Percentiles rank a stretch among this genome's conserved stretches.
Conservation (phyloP, 2,113 vertebrate genomes). For the Ceyx margarethae region DNA sequence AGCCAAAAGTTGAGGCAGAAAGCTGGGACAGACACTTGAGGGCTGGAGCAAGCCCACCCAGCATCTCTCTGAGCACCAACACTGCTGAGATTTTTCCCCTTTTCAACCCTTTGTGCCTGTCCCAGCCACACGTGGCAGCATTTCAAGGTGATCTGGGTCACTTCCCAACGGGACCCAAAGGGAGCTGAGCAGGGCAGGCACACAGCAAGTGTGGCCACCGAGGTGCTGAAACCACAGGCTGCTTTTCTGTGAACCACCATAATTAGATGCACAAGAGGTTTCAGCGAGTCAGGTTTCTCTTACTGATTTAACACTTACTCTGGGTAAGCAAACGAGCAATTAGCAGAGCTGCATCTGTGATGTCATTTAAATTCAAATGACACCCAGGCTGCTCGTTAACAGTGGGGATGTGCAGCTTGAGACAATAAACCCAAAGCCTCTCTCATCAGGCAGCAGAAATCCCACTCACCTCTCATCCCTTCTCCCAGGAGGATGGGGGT, state of each 20-base stretch:
- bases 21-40: rapidly evolving
- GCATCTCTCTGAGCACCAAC: neutral
- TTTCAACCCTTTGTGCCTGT: neutral
- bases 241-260: neutral
- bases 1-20: neutral
- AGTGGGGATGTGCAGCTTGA: neutral
- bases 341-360: neutral
- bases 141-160: neutral
- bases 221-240: neutral
- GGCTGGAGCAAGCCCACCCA: neutral
- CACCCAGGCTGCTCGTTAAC: neutral
- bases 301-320: neutral
- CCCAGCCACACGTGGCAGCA: rapidly evolving
- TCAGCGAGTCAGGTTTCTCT: neutral
- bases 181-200: rapidly evolving
- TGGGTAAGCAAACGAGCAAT: conserved; percentile 25
- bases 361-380: neutral
- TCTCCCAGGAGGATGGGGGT: neutral
- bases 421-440: neutral
- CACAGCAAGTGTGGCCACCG: neutral
- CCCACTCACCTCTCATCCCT: neutral
- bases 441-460: neutral
- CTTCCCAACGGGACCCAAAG: neutral
- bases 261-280: neutral
- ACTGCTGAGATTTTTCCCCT: neutral